Evolutionary conservation across 1,140 invertebrate species (phyloP).

Genomic region (Drosophila tani): DNA sequence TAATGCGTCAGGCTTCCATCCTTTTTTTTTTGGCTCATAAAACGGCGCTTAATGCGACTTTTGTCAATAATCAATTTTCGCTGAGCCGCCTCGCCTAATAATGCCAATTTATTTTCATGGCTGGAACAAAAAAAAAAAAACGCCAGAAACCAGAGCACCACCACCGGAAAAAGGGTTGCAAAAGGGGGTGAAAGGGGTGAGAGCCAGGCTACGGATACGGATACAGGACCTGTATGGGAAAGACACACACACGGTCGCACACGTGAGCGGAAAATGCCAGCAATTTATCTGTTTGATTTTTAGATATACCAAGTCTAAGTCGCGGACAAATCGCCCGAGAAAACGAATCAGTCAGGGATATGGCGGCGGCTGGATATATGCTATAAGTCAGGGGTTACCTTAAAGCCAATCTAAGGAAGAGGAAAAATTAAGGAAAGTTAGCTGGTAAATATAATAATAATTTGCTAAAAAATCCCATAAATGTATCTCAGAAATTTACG

Average conservation of each 20-base stretch:
- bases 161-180: slow-evolving; percentile 46
- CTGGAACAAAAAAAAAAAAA: slow-evolving; percentile 1
- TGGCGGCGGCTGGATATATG: slow-evolving; percentile 8
- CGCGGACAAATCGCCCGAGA: slow-evolving; percentile 34
- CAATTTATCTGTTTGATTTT: slow-evolving; percentile 79
- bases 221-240: slow-evolving; percentile 6
- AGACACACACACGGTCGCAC: slow-evolving; percentile 11
- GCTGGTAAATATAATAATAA: too few species aligned
- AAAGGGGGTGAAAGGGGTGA: slow-evolving; percentile 11
- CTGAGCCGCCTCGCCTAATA: slow-evolving; percentile 71
- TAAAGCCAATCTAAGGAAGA: background rate
- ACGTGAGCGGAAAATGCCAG: slow-evolving; percentile 60
- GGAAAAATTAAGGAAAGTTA: too few species aligned
- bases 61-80: slow-evolving; percentile 80
- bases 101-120: slow-evolving; percentile 76
- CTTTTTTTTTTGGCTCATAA: slow-evolving; percentile 58
- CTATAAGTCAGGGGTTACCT: background rate
- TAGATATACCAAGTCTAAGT: slow-evolving; percentile 53
- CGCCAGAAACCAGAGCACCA: slow-evolving; percentile 12
- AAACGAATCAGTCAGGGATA: slow-evolving; percentile 39
- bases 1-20: slow-evolving; percentile 32
- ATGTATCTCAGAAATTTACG: too few species aligned
- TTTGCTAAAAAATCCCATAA: too few species aligned
- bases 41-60: slow-evolving; percentile 70
- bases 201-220: background rate